Evolutionary conservation across 2,113 vertebrate species (phyloP).

Genomic region (Halcyon senegalensis): DNA sequence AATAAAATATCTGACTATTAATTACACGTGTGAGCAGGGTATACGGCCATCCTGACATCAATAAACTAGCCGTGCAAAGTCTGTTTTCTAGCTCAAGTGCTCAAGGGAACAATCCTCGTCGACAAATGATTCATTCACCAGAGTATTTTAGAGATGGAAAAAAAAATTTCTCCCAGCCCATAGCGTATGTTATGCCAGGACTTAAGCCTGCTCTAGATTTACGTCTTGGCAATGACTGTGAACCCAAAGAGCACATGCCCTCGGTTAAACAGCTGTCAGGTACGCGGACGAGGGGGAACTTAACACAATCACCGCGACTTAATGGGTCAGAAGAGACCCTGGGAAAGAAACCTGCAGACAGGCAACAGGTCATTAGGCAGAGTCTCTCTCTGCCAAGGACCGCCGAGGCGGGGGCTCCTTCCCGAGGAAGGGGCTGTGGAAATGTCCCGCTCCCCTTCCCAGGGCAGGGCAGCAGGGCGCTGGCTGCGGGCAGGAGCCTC

Average conservation of each 20-base stretch:
- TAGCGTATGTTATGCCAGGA: neutral
- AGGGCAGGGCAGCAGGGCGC: neutral
- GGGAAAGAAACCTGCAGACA: neutral
- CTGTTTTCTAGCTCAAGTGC: constrained; percentile 45
- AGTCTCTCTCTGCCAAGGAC: neutral
- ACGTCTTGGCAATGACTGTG: neutral
- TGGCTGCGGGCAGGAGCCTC: neutral
- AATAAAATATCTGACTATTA: constrained; percentile 48
- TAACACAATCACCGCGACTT: neutral
- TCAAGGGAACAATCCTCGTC: constrained; percentile 39
- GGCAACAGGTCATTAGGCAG: neutral
- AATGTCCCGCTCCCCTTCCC: neutral
- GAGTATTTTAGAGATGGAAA: constrained; percentile 25
- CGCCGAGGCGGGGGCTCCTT: neutral
- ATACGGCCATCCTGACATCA: neutral
- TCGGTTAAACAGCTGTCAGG: neutral
- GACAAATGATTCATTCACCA: constrained; percentile 27
- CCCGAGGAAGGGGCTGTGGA: neutral
- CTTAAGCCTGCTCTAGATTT: neutral
- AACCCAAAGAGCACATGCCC: neutral
- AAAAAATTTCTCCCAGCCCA: neutral
- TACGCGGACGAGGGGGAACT: neutral
- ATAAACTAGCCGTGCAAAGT: constrained; percentile 29
- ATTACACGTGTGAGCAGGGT: neutral
- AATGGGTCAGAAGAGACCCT: neutral